phyloP scores from a whole-genome alignment of 2,888 invertebrate genomes.

The Polyommatus iphigenia region DNA sequence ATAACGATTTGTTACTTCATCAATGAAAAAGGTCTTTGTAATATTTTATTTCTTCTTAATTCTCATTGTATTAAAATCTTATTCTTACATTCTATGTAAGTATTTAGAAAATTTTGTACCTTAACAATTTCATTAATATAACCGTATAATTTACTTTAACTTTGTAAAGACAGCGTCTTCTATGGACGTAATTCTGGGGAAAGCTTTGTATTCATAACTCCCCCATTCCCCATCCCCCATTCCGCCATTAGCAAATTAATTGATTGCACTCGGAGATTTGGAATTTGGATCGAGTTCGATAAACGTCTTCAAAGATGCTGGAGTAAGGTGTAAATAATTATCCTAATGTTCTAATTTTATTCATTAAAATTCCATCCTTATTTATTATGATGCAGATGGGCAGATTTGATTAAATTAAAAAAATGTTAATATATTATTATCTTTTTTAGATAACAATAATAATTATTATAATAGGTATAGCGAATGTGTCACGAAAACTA shows the following conservation, averaged over 20 bases:
- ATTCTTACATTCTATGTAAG: too few species aligned
- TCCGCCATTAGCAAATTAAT: constrained; percentile 18
- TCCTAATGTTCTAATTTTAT: not conserved
- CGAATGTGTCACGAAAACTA: not conserved
- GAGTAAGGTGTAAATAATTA: not conserved
- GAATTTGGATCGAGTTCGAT: not conserved
- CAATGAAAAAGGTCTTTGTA: too few species aligned
- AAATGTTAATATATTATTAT: too few species aligned
- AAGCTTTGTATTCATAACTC: constrained; percentile 17
- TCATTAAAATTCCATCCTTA: too few species aligned
- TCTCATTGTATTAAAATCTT: too few species aligned
- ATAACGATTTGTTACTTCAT: too few species aligned
- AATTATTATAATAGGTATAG: not conserved
- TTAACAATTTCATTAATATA: not conserved
- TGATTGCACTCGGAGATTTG: constrained; percentile 4
- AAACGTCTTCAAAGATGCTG: not conserved
- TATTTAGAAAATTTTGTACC: not conserved
- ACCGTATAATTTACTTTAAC: not conserved
- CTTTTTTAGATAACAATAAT: too few species aligned
- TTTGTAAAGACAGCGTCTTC: not conserved
- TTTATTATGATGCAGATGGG: too few species aligned
- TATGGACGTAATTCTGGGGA: not conserved
- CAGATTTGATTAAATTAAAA: not conserved
- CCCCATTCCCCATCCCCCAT: not conserved
- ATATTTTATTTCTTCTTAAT: too few species aligned